Evolutionary conservation across 1,140 invertebrate species (phyloP).

Genomic region (Maniola jurtina): DNA sequence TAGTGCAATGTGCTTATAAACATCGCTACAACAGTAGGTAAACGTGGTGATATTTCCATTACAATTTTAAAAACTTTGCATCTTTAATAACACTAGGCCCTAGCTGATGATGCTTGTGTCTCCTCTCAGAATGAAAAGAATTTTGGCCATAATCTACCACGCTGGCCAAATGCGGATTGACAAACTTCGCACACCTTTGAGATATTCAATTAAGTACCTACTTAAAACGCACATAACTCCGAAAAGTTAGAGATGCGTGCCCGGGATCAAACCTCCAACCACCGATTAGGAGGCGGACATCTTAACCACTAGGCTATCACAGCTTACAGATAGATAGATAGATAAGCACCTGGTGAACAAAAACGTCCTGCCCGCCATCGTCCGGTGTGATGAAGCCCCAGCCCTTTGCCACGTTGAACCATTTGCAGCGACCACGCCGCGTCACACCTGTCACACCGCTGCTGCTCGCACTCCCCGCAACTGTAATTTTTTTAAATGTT

Average conservation of each 20-base stretch:
- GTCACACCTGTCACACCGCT: conserved; percentile 68
- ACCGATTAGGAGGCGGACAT: too few species aligned
- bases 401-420: conserved; percentile 96
- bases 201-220: too few species aligned
- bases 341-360: conserved; percentile 91
- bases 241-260: too few species aligned
- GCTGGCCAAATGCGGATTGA: too few species aligned
- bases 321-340: too few species aligned
- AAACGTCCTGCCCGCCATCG: conserved; percentile 92
- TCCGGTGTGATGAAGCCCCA: conserved; percentile 95
- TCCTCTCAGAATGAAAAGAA: too few species aligned
- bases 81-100: neutral
- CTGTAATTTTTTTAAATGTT: conserved; percentile 35
- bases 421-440: conserved; percentile 91
- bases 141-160: too few species aligned
- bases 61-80: neutral
- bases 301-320: too few species aligned
- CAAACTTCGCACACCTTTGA: too few species aligned
- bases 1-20: neutral
- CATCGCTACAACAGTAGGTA: neutral
- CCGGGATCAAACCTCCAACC: too few species aligned
- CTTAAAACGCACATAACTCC: too few species aligned
- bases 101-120: neutral
- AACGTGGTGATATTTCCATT: neutral
- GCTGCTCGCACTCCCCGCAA: conserved; percentile 42